Evolutionary conservation across 2,113 vertebrate genomes (phyloP).

Genomic region (Crotalus horridus): DNA sequence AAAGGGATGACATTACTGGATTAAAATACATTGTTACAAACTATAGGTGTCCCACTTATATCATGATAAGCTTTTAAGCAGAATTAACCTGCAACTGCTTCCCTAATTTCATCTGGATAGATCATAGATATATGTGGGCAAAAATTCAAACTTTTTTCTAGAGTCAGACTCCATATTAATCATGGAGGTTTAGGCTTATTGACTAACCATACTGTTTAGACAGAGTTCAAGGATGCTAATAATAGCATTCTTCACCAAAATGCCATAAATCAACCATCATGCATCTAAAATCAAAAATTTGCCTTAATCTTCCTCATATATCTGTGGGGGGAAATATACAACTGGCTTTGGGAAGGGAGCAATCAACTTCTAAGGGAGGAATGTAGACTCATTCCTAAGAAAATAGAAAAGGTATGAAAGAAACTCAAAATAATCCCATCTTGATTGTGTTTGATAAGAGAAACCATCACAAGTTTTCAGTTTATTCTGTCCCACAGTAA

Average conservation of each 20-base stretch:
- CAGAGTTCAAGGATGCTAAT: conserved; percentile 49
- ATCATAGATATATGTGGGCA: too few species aligned
- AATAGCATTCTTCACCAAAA: conserved; percentile 37
- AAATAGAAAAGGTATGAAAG: not conserved
- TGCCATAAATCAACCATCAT: conserved; percentile 45
- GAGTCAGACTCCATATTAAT: too few species aligned
- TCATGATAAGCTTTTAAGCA: too few species aligned
- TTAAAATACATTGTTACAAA: too few species aligned
- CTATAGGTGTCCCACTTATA: too few species aligned
- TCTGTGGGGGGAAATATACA: not conserved
- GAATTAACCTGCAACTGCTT: too few species aligned
- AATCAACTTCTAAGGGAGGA: not conserved
- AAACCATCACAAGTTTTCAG: not conserved
- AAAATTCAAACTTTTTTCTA: too few species aligned
- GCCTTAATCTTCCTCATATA: conserved; percentile 31
- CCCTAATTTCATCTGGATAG: too few species aligned
- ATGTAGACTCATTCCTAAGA: not conserved
- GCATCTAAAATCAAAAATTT: conserved; percentile 46
- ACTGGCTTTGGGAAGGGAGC: not conserved
- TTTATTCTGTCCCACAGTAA: not conserved
- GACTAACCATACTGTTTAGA: too few species aligned
- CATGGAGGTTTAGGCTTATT: too few species aligned
- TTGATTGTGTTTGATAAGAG: not conserved
- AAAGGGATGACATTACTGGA: too few species aligned
- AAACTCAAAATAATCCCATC: not conserved